Percentiles rank a stretch among this genome's conserved stretches.
Evolutionary conservation across 2,113 vertebrate species (phyloP).

Genomic region (Brachyhypopomus gauderio): DNA sequence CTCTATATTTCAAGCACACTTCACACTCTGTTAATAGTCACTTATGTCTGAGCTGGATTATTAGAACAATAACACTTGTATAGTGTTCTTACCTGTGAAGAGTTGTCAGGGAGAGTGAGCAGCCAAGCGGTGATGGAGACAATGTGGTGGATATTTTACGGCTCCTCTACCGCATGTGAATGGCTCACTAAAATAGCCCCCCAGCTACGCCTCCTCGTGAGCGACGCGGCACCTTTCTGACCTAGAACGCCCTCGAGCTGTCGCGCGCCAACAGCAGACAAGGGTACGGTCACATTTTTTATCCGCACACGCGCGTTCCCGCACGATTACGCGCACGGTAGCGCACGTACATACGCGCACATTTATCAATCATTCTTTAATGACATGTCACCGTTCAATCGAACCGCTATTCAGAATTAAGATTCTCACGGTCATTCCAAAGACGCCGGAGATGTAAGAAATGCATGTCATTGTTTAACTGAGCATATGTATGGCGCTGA

Average conservation of each 20-base stretch:
- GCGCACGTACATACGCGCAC: not conserved
- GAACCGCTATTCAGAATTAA: conserved; percentile 11
- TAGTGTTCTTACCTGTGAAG: conserved; percentile 52
- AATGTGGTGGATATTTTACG: conserved; percentile 49
- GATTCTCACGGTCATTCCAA: conserved; percentile 31
- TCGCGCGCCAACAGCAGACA: not conserved
- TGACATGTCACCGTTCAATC: not conserved
- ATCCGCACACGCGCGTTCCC: not conserved
- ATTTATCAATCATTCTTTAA: not conserved
- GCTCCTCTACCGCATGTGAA: conserved; percentile 51
- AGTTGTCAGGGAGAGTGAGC: conserved; percentile 43
- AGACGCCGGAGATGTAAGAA: conserved; percentile 59
- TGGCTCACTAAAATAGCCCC: conserved; percentile 59
- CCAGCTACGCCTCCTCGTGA: conserved; percentile 40
- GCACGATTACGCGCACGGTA: too few relatives aligned
- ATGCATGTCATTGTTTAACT: conserved; percentile 72
- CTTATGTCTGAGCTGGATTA: conserved; percentile 40
- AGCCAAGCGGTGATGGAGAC: conserved; percentile 28
- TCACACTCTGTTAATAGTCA: conserved; percentile 23
- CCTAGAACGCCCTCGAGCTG: conserved; percentile 20
- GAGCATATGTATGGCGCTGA: conserved; percentile 71
- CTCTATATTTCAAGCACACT: conserved; percentile 28
- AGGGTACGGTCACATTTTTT: not conserved
- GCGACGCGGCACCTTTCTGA: conserved; percentile 35
- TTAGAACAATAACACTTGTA: conserved; percentile 33